Percentiles rank a stretch among this genome's conserved stretches.
Evolutionary conservation across 1,140 invertebrate genomes (phyloP).

Genomic region (Bombus balteatus): DNA sequence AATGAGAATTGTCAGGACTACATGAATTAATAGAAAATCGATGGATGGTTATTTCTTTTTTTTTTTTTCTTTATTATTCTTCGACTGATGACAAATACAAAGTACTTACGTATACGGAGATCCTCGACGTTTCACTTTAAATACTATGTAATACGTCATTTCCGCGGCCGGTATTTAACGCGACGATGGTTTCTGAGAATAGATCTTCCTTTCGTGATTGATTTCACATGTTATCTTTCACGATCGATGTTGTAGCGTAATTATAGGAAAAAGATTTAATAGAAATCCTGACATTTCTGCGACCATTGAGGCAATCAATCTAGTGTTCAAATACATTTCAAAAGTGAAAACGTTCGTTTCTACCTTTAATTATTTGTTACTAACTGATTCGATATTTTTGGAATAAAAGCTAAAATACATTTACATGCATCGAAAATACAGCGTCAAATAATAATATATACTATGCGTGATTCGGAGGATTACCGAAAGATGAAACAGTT

Average conservation of each 20-base stretch:
- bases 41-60: neutral
- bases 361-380: neutral
- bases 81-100: neutral
- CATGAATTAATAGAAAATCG: slow-evolving; percentile 1
- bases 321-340: neutral
- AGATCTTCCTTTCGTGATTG: neutral
- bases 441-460: neutral
- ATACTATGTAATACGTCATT: neutral
- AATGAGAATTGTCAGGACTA: slow-evolving; percentile 19
- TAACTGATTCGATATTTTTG: neutral
- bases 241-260: neutral
- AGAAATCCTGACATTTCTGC: neutral
- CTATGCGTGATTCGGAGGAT: neutral
- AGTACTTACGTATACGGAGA: neutral
- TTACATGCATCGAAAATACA: neutral
- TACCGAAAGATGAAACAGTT: too few relatives aligned
- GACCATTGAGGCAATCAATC: neutral
- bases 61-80: neutral
- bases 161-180: neutral
- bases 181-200: neutral
- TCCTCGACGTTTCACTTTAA: neutral
- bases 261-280: slow-evolving; percentile 1
- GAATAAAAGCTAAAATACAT: neutral
- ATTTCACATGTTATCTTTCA: neutral
- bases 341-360: neutral